Conservation (phyloP, 2,888 invertebrate species). For the Polyommatus iphigenia region DNA sequence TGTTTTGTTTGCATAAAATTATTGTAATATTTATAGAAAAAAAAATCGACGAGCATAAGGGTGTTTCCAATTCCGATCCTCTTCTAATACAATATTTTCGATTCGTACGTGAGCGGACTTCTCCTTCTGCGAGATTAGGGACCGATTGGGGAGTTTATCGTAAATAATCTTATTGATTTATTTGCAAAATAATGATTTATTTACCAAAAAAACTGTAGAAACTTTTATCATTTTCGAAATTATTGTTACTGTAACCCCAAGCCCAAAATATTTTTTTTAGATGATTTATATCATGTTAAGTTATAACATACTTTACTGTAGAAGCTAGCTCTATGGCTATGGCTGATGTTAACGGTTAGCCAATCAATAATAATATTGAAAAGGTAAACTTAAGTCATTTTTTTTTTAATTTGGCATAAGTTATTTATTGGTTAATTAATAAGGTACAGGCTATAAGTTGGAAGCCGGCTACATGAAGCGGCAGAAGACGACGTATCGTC, state of each 20-base stretch:
- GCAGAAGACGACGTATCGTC: no score
- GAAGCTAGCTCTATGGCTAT: no score
- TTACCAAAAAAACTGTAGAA: not conserved
- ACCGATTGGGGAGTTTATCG: conserved; percentile 11
- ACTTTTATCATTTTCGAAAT: not conserved
- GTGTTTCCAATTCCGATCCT: conserved; percentile 5
- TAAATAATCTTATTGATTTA: not conserved
- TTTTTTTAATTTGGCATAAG: no score
- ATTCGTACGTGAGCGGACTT: not conserved
- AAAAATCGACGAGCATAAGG: not conserved
- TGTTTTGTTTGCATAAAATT: not conserved
- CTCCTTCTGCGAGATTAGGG: not conserved
- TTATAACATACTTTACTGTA: no score
- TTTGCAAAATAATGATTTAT: not conserved
- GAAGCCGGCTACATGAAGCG: no score
- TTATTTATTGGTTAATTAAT: no score
- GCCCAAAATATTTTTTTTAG: not conserved
- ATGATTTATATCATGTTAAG: not conserved
- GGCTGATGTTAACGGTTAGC: no score
- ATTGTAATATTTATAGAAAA: not conserved
- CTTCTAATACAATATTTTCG: conserved; percentile 14
- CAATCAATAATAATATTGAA: no score
- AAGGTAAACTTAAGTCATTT: no score
- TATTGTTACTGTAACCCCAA: not conserved
- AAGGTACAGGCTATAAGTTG: no score